Base-by-base conservation (phyloP, 1,140 invertebrate species). In the Drosophila guanche region DNA sequence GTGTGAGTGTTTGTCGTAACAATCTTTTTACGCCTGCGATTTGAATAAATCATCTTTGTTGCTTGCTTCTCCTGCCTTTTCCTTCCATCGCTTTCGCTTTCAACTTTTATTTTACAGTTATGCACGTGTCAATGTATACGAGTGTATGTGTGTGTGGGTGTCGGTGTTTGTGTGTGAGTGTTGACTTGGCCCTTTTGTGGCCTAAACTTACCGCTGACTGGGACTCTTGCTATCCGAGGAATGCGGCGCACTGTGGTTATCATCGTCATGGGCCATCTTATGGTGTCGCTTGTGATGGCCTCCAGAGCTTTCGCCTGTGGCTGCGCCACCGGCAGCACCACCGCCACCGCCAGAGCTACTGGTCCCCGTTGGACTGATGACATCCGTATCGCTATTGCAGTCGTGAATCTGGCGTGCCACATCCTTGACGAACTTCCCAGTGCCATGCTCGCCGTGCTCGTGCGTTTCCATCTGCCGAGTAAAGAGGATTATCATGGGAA, bases 211-310 rank as follows among this genome's bases (percentile, higher is more conserved):
- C 94, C 94, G 94, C 89, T 94, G 93, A 76, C 93, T 94, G 22
- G 94, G 93, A 88, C 94, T 94, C 74, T 94, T 95, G 91, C 93
- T 93, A 72, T 94, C 94, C 50, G 93, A 94, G 76, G 94, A 94
- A 68, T 93, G 93, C 63, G 93, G 93, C 79, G 93, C 94, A 78
- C 94, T 94, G 51, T 93, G 94, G 73, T 94, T 93, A 57, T 94
- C 94, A 58, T 94, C 94, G 68, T 93, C 93, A 58, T 94, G 48
- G 93, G 53, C 93, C 67, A 76, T 65, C 60, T 86, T 88, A 51
- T 88, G 83, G 52, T 88, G 83, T 0, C 83, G 83, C 61, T 86
- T 88, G 33, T 86, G 83, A 43, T 86, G 72, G 46, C 83, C 55
- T 14, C 59, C 46, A 12, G 59, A 14, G 60, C 27, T 40, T 5